These are phyloP conservation scores for Alfaro cultratus DNA, from an alignment of 2,797 vertebrate genomes.

Conservation along the genomic window DNA sequence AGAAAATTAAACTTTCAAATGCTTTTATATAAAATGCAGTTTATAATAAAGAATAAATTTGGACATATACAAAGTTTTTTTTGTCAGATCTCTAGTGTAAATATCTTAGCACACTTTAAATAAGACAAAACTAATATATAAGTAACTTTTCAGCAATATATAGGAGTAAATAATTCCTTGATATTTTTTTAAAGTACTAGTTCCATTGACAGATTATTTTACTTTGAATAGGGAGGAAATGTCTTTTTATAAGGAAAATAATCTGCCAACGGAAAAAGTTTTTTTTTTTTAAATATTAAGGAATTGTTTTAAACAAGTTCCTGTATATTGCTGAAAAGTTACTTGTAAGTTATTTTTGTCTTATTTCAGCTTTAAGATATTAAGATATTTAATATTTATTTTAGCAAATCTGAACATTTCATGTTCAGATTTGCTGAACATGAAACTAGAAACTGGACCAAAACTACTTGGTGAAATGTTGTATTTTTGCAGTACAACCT, in stretches of 20 bases:
- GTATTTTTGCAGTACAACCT: neutral
- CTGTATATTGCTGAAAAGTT: too few relatives aligned
- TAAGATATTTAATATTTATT: too few relatives aligned
- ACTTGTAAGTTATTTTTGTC: neutral
- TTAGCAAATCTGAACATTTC: too few relatives aligned
- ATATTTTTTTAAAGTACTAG: too few relatives aligned
- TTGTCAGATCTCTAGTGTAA: neutral
- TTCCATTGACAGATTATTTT: too few relatives aligned
- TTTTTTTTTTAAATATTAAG: too few relatives aligned
- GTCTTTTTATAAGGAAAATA: neutral
- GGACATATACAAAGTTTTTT: neutral
- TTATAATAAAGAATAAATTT: neutral
- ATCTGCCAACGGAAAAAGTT: rapidly evolving
- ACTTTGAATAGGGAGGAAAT: too few relatives aligned
- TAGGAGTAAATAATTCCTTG: too few relatives aligned
- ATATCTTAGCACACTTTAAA: neutral
- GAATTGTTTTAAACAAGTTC: too few relatives aligned
- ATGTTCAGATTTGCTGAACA: too few relatives aligned
- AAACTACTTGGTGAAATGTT: neutral
- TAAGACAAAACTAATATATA: neutral
- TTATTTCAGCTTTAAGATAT: neutral
- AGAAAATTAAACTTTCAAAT: neutral
- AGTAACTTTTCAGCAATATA: neutral
- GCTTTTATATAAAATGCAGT: neutral
- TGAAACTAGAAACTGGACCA: neutral